Evolutionary conservation across 1,140 invertebrate species (phyloP).

Genomic region (Pentalonia nigronervosa): DNA sequence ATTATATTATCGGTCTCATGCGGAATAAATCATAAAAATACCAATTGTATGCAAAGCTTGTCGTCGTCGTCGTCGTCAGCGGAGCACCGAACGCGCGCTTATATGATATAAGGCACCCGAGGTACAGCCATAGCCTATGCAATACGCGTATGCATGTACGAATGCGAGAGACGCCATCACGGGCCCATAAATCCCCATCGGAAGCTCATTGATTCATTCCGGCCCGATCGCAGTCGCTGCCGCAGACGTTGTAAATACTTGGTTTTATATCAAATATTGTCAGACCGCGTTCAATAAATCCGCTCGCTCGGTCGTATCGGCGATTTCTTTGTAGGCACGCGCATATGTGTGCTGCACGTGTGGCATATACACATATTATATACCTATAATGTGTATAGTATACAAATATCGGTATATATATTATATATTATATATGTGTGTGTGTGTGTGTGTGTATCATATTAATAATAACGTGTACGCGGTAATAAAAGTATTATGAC

Average conservation of each 20-base stretch:
- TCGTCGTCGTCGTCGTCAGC: constrained; percentile 22
- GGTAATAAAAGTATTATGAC: background rate
- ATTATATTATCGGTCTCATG: constrained; percentile 28
- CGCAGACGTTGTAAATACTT: constrained; percentile 54
- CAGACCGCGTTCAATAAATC: constrained; percentile 44
- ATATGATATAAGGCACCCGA: background rate
- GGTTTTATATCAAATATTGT: constrained; percentile 52
- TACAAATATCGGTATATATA: background rate
- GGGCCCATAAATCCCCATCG: constrained; percentile 50
- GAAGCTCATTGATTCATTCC: constrained; percentile 55
- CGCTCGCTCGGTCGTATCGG: background rate
- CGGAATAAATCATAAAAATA: constrained; percentile 56
- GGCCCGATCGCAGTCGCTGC: constrained; percentile 8
- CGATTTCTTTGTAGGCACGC: background rate
- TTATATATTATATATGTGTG: background rate
- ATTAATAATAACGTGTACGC: background rate
- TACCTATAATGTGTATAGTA: too few relatives aligned
- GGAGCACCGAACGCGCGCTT: background rate
- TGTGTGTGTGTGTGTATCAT: background rate
- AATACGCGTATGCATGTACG: background rate
- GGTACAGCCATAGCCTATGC: background rate
- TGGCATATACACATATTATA: background rate
- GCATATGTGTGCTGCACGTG: background rate
- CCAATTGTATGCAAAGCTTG: constrained; percentile 56
- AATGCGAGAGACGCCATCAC: constrained; percentile 23